phyloP scores from a whole-genome alignment of 2,113 vertebrate species.

The Helogale parvula region DNA sequence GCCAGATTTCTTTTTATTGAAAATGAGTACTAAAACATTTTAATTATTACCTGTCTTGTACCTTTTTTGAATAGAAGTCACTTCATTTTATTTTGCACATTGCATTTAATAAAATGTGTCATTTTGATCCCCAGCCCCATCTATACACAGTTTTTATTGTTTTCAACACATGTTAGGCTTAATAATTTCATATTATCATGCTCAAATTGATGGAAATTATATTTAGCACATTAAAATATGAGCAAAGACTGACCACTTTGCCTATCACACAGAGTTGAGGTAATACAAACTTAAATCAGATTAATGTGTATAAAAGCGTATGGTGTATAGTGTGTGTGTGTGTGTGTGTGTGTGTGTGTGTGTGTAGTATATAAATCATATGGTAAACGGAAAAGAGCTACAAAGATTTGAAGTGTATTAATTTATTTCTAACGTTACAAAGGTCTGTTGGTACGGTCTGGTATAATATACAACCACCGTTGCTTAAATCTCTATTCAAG shows the following conservation, averaged over 20 bases:
- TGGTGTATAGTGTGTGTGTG: too few species aligned
- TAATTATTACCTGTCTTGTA: constrained; percentile 82
- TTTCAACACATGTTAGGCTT: constrained; percentile 1
- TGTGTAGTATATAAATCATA: too few species aligned
- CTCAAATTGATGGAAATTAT: constrained; percentile 18
- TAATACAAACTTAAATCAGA: background rate
- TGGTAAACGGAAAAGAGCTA: background rate
- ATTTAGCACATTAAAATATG: constrained; percentile 46
- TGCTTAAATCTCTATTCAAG: background rate
- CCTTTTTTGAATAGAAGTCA: constrained; percentile 76
- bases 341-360: too few species aligned
- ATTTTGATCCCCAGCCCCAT: constrained; percentile 62
- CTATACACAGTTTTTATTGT: constrained; percentile 37
- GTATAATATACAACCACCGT: background rate
- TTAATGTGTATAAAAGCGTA: background rate
- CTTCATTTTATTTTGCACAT: constrained; percentile 85
- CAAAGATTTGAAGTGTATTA: background rate
- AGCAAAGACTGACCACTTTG: background rate
- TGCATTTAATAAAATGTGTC: constrained; percentile 84
- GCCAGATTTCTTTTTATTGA: constrained; percentile 86
- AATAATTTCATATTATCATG: background rate
- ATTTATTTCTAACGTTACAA: background rate
- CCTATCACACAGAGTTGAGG: background rate
- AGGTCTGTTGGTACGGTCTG: background rate
- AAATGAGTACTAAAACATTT: constrained; percentile 82